A percentile compares a stretch with the other conserved stretches of the same genome.
These are phyloP conservation scores for Microplitis deprimator DNA, from an alignment of 2,888 invertebrate species.

Conservation along the genomic window DNA sequence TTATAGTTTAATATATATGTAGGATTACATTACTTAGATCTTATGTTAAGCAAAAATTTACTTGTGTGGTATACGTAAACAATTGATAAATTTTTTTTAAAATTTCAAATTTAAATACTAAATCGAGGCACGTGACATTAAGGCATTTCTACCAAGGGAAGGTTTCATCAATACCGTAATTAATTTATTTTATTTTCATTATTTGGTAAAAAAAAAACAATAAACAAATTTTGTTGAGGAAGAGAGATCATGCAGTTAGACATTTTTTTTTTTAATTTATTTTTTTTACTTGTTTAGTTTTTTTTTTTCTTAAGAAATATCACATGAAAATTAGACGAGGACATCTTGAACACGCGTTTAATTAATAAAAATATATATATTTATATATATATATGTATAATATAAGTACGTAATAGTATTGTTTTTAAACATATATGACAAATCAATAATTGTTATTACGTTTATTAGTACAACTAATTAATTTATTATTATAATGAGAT, in stretches of 20 bases:
- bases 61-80: slow-evolving; percentile 53
- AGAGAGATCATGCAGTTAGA: slow-evolving; percentile 25
- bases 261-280: neutral
- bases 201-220: slow-evolving; percentile 10
- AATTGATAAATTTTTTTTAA: slow-evolving; percentile 59
- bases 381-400: neutral
- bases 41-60: slow-evolving; percentile 52
- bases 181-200: neutral
- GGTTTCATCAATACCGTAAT: slow-evolving; percentile 26
- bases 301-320: slow-evolving; percentile 11
- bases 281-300: neutral
- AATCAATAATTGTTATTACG: slow-evolving; percentile 10
- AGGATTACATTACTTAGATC: slow-evolving; percentile 51
- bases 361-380: slow-evolving; percentile 5
- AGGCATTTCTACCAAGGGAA: slow-evolving; percentile 65
- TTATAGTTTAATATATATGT: slow-evolving; percentile 26
- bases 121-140: slow-evolving; percentile 67
- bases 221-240: slow-evolving; percentile 15
- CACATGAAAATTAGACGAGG: slow-evolving; percentile 15
- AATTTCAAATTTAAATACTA: slow-evolving; percentile 30
- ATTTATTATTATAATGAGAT: neutral
- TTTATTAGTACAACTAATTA: neutral
- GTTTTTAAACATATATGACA: slow-evolving; percentile 8
- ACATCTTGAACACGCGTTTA: slow-evolving; percentile 15
- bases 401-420: slow-evolving; percentile 25